Base-by-base conservation (phyloP, 2,113 vertebrate species). In the Coregonus clupeaformis region DNA sequence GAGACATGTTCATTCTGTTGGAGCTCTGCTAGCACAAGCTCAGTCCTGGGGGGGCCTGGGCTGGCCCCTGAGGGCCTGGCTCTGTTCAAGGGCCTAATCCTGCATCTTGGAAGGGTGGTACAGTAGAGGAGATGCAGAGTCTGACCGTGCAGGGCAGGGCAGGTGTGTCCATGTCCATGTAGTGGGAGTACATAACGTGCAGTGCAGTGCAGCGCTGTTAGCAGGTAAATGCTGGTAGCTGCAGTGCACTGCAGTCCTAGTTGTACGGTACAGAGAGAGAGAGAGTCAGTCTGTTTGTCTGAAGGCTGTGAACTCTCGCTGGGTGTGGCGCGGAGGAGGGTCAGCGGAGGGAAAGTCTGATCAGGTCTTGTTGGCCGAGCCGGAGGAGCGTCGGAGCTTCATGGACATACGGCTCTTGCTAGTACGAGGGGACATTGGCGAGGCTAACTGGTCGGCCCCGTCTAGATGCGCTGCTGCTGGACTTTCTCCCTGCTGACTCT, bases 351-450 rank as follows among this genome's bases (percentile, higher is more conserved):
- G 57, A 29, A 42, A 2, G 27, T 6, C 42, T 5, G 25, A 47
- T 95, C 80, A 99, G 89, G 96, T 97, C 91, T 98, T 98, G 91
- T 98, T 98, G 91, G 98, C 97, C 0, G 97, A 98, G 88, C 96
- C 97, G 0, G 97, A 99, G 71, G 98, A 99, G 77, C 96, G 96
- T 20, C 97, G 96, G 82, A 99, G 94, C 89, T 99, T 99, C 95
- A 98, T 97, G 85, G 98, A 99, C 96, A 99, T 96, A 87, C 97
- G 97, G 89, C 95, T 98, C 93, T 98, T 99, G 96, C 96, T 98
- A 95, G 96, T 96, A 90, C 96, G 95, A 91, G 97, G 96, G 90
- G 96, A 98, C 93, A 98, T 96, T 89, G 97, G 95, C 87, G 96
- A 99, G 73, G 96, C 94, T 84, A 96, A 94, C 49, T 52, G 49